Conservation (phyloP, 92 coral and sea anemone species). For the Actinernus sp. region DNA sequence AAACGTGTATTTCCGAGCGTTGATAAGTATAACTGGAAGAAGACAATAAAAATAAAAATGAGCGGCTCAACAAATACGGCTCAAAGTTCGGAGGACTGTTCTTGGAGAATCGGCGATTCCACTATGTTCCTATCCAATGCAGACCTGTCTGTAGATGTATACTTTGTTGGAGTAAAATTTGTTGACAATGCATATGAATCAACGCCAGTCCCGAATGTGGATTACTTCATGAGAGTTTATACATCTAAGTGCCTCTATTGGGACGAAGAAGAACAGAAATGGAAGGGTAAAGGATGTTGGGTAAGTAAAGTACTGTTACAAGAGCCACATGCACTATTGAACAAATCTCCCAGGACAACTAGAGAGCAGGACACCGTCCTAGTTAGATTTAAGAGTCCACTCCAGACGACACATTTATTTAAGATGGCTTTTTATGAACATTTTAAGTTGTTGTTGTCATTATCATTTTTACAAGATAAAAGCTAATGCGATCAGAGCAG, state of each 20-base stretch:
- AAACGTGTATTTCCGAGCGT: constrained; percentile 33
- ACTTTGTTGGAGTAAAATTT: constrained; percentile 64
- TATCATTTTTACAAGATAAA: too few relatives aligned
- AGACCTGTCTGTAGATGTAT: constrained; percentile 34
- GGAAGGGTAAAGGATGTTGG: constrained; percentile 79
- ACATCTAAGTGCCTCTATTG: constrained; percentile 79
- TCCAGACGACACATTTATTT: too few relatives aligned
- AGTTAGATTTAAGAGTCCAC: too few relatives aligned
- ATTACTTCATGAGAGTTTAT: constrained; percentile 59
- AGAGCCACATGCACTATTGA: too few relatives aligned
- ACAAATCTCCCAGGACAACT: too few relatives aligned
- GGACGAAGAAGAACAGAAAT: constrained; percentile 52
- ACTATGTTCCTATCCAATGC: constrained; percentile 59
- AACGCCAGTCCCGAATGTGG: constrained; percentile 19
- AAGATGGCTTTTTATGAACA: too few relatives aligned
- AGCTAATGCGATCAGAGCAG: too few relatives aligned
- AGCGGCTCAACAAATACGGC: not conserved
- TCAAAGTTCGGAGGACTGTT: constrained; percentile 23
- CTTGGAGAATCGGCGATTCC: constrained; percentile 6
- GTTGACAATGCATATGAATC: constrained; percentile 3
- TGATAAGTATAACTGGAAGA: constrained; percentile 41
- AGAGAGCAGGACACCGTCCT: too few relatives aligned
- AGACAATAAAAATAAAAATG: constrained; percentile 18
- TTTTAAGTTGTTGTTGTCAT: too few relatives aligned
- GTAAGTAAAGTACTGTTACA: too few relatives aligned